phyloP scores from a whole-genome alignment of 2,888 invertebrate genomes.

The Tachina lurida region DNA sequence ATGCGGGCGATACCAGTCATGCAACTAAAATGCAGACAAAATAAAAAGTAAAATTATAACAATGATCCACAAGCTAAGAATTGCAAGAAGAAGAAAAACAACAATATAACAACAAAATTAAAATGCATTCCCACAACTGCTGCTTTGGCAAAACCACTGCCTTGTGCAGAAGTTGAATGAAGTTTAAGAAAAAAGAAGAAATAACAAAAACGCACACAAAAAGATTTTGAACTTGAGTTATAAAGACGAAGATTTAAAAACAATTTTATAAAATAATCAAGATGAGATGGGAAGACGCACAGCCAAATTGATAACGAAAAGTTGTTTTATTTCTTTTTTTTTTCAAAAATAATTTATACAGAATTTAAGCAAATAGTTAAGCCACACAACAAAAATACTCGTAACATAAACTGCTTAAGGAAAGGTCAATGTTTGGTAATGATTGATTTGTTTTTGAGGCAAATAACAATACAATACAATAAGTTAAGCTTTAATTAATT shows the following conservation, averaged over 20 bases:
- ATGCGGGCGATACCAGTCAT: constrained; percentile 65
- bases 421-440: constrained; percentile 30
- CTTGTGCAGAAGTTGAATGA: constrained; percentile 28
- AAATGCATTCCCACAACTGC: constrained; percentile 57
- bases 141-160: not conserved
- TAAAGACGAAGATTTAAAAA: constrained; percentile 54
- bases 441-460: constrained; percentile 12
- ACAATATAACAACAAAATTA: constrained; percentile 31
- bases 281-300: constrained; percentile 51
- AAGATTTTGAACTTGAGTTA: constrained; percentile 68
- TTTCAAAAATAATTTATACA: constrained; percentile 26
- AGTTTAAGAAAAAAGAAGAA: constrained; percentile 24
- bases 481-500: not conserved
- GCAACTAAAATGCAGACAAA: constrained; percentile 60
- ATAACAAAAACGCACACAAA: constrained; percentile 2
- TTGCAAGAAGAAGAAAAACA: constrained; percentile 5
- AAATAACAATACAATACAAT: not conserved
- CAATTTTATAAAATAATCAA: constrained; percentile 62
- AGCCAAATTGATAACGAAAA: constrained; percentile 46
- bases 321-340: constrained; percentile 19
- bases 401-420: constrained; percentile 1
- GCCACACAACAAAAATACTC: not conserved
- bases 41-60: constrained; percentile 56
- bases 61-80: constrained; percentile 47
- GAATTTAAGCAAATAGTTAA: not conserved